Base-by-base conservation (phyloP, 1,140 invertebrate genomes). In the Cylas formicarius region DNA sequence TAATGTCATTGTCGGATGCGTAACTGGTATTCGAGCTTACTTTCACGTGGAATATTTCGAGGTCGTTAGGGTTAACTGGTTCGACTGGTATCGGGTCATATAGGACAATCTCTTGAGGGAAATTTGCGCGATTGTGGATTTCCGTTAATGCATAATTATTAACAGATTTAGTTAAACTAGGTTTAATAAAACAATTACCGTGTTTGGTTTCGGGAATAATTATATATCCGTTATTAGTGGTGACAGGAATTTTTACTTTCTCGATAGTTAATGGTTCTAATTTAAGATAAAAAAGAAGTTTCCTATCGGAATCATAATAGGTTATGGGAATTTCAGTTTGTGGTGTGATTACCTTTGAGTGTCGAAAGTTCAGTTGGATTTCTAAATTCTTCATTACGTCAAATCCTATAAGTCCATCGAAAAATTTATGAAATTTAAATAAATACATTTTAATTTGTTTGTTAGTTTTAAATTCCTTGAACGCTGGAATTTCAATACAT, bases 121-220 rank as follows among this genome's bases (percentile, higher is more conserved):
- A n/a, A 5, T 14, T 32, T 14, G 19, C 19, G n/a, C 35, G 39
- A 22, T 47, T 48, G 14, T 43, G 27, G 23, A 43, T 36, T 6
- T 38, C 31, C 10, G 46, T 44, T 22, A 35, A 22, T 19, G 37
- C 37, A 9, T 46, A 11, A 11, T 36, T 19, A 38, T 38, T 7
- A 29, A 14, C 31, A 13, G 44, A 19, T 18, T 17, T 28, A 3
- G 34, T 23, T 16, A 40, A 11, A 32, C n/a, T 16, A 16, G 24
- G 20, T 10, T 24, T 17, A 31, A 40, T 46, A 19, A 27, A 32
- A 32, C 35, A 39, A 23, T 39, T 46, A n/a, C 38, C 26, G 10
- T 27, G 19, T 18, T 46, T 46, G 16, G 20, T 14, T 14, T 39
- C n/a, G 11, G 35, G 44, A 22, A 46, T 46, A 9, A 46, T 32